phyloP scores from a whole-genome alignment of 1,140 invertebrate genomes.

The Acyrthosiphon pisum region DNA sequence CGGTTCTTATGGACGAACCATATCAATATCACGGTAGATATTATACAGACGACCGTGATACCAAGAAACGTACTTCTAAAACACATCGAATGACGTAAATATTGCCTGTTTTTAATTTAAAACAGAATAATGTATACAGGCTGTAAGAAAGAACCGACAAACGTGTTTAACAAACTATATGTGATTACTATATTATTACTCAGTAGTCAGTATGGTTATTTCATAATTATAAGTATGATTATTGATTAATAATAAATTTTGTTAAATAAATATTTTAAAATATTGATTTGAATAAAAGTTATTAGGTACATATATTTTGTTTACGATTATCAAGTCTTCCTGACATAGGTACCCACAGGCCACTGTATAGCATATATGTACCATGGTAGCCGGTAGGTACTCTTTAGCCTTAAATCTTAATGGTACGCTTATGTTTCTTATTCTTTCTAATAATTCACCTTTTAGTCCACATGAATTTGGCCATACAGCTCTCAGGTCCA shows the following conservation, averaged over 20 bases:
- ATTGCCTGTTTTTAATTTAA: neutral
- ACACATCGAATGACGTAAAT: neutral
- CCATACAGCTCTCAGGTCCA: conserved; percentile 38
- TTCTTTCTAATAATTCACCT: neutral
- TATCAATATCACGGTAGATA: conserved; percentile 66
- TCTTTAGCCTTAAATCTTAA: neutral
- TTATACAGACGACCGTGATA: conserved; percentile 36
- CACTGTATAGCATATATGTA: neutral
- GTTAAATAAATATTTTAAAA: neutral
- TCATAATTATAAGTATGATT: neutral
- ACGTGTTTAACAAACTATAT: neutral
- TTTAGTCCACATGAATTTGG: conserved; percentile 18
- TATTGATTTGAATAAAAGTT: neutral
- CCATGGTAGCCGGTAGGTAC: neutral
- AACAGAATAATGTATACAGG: neutral
- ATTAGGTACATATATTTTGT: neutral
- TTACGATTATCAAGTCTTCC: neutral
- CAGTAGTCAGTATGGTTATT: too few relatives aligned
- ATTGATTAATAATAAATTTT: neutral
- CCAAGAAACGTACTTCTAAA: conserved; percentile 45
- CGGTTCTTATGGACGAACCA: conserved; percentile 81
- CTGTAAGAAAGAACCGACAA: neutral
- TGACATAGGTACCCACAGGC: too few relatives aligned
- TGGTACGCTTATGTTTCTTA: neutral
- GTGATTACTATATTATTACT: neutral